phyloP scores from a whole-genome alignment of 2,113 vertebrate genomes.

The Stictonetta naevosa region DNA sequence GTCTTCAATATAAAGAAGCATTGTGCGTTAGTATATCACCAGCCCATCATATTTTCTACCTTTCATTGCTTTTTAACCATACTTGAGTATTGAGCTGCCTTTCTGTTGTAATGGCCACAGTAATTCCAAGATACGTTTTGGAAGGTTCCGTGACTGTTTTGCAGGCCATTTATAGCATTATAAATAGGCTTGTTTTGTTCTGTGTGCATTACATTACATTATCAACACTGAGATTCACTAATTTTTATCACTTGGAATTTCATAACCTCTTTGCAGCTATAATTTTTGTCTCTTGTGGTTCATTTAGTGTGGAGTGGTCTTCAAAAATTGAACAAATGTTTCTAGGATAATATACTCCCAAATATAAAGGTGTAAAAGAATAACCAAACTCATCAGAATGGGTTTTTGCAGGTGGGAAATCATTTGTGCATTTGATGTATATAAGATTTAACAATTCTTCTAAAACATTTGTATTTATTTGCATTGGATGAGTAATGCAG shows the following conservation, averaged over 20 bases:
- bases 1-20: not conserved
- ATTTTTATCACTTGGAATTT: not conserved
- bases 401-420: not conserved
- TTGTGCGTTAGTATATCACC: not conserved
- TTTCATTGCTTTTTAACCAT: not conserved
- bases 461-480: not conserved
- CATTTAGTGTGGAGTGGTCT: not conserved
- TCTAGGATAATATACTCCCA: not conserved
- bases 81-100: not conserved
- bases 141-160: not conserved
- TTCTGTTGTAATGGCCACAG: not conserved
- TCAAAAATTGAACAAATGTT: not conserved
- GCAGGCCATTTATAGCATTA: not conserved
- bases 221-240: not conserved
- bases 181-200: not conserved
- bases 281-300: not conserved
- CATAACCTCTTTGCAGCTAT: not conserved
- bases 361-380: not conserved
- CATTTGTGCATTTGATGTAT: not conserved
- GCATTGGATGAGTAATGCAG: not conserved
- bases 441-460: not conserved
- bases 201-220: not conserved
- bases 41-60: not conserved
- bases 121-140: not conserved
- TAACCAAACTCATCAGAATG: not conserved